Base-by-base conservation (phyloP, 2,888 invertebrate species). In the Catocala nupta region DNA sequence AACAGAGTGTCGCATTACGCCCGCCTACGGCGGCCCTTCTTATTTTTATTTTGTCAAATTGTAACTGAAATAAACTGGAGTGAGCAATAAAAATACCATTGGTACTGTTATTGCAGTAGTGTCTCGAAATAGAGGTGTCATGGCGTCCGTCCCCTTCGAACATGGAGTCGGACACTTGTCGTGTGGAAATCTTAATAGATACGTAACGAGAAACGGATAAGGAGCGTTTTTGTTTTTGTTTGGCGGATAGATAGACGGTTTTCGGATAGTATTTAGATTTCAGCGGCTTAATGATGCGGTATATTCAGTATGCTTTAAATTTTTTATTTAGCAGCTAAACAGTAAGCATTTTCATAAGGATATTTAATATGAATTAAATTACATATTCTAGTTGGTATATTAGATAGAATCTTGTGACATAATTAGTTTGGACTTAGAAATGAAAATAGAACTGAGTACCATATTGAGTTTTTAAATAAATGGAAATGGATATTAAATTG, bases 41-140 rank as follows among this genome's bases (percentile, higher is more conserved):
- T 92, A 92, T 92, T 93, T 93, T 91, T 92, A 91, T 93, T 93
- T 93, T 92, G 93, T 93, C 91, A 93, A 93, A 93, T 93, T 91
- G 93, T 93, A 93, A 87, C 93, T 92, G 92, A 93, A 93, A 93
- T 92, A 92, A 92, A 90, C 93, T 84, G 89, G 89, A 87, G 88
- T 85, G 86, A 84, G 88, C 87, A 93, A 93, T 94, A 94, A 93
- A 93, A 94, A 93, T 93, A 94, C 92, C 92, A 87, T 87, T 78
- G 87, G 91, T 93, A 90, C 90, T 92, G 91, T 91, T 92, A 92
- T 93, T 94, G 90, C 91, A 89, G 82, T 69, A 77, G 49, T 79
- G 86, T 87, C 79, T 72, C 78, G 86, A 88, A 93, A 93, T 93
- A 93, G 92, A 83, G 80, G 77, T 82, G 85, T 82, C 83, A 80